Conservation (phyloP, 1,140 invertebrate species). For the Caerostris extrusa region DNA sequence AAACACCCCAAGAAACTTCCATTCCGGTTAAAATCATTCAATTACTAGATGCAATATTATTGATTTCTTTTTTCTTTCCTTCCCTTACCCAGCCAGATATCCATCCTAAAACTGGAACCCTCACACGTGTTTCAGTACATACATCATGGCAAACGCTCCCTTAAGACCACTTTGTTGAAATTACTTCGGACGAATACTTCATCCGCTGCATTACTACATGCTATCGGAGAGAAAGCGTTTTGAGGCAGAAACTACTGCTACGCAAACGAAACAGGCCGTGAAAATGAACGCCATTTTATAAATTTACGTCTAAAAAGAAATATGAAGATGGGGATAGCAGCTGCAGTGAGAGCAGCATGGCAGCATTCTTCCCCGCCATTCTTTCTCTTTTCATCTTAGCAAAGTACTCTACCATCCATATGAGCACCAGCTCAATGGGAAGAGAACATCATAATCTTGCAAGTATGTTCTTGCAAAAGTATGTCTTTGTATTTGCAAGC, state of each 20-base stretch:
- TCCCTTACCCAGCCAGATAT: neutral
- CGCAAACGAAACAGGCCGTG: neutral
- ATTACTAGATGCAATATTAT: neutral
- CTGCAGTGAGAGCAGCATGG: neutral
- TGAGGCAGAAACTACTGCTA: neutral
- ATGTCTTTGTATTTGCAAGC: too few species aligned
- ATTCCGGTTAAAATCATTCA: neutral
- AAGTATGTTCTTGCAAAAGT: too few species aligned
- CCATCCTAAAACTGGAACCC: neutral
- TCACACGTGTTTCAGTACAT: neutral
- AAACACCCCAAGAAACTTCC: neutral
- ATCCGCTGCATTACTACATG: slow-evolving; percentile 6
- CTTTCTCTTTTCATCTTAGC: neutral
- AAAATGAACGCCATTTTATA: slow-evolving; percentile 44
- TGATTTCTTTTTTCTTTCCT: neutral
- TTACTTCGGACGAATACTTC: slow-evolving; percentile 24
- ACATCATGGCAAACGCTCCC: neutral
- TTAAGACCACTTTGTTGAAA: neutral
- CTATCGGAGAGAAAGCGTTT: neutral
- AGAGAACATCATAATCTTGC: too few species aligned
- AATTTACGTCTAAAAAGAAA: slow-evolving; percentile 41
- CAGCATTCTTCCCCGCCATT: neutral
- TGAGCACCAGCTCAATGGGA: neutral
- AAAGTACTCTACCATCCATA: neutral
- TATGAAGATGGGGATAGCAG: neutral